Conservation (phyloP, 2,113 vertebrate genomes). For the Dipodomys merriami region DNA sequence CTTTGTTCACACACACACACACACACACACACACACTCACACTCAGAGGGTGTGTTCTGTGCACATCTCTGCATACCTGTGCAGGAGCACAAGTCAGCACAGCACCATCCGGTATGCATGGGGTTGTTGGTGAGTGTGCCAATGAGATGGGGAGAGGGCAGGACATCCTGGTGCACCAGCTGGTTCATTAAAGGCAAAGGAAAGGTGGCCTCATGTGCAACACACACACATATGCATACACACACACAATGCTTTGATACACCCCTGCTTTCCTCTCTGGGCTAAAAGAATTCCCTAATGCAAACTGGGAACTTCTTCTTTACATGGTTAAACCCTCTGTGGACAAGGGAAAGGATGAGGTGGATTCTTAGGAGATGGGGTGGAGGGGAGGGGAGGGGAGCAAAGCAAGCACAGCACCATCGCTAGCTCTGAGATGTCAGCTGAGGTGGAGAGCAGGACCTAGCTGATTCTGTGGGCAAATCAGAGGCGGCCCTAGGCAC, state of each 20-base stretch:
- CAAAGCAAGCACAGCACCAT: too few relatives aligned
- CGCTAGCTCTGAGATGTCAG: neutral
- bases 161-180: neutral
- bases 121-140: neutral
- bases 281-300: neutral
- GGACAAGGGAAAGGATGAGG: neutral
- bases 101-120: neutral
- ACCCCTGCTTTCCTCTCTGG: neutral
- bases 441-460: neutral
- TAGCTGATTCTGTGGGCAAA: neutral
- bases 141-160: neutral
- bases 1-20: neutral
- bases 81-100: neutral
- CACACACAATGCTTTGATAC: neutral
- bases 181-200: conserved; percentile 35
- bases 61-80: neutral
- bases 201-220: neutral
- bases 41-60: neutral
- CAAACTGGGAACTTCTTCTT: conserved; percentile 46
- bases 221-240: neutral
- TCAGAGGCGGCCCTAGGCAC: neutral
- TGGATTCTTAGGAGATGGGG: too few relatives aligned
- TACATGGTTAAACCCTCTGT: conserved; percentile 2
- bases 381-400: too few relatives aligned
- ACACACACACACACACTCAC: neutral